These are phyloP conservation scores for Erinaceus europaeus DNA, from an alignment of 2,113 vertebrate genomes.

Conservation along the genomic window DNA sequence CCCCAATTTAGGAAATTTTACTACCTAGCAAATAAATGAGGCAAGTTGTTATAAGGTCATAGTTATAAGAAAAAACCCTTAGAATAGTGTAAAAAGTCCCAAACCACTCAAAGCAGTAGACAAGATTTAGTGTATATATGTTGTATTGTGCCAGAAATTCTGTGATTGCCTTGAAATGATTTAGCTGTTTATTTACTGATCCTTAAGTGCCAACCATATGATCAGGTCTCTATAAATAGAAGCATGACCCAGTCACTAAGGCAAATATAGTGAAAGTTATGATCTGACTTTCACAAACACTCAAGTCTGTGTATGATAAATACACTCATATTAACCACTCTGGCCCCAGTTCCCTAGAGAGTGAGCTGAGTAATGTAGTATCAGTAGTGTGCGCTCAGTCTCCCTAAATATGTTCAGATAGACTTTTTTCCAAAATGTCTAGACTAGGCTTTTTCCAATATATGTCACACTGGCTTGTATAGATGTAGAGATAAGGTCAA, in stretches of 20 bases:
- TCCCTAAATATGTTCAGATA: neutral
- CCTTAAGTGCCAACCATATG: neutral
- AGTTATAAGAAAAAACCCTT: neutral
- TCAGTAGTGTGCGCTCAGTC: neutral
- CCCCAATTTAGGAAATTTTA: slow-evolving; percentile 14
- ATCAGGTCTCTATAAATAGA: neutral
- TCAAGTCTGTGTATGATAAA: neutral
- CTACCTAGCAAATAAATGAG: neutral
- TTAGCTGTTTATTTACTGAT: neutral
- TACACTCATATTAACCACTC: accelerated
- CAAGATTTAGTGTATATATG: neutral
- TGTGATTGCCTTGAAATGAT: neutral
- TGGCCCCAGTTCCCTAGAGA: neutral
- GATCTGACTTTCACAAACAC: accelerated
- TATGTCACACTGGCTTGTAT: neutral
- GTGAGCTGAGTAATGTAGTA: neutral
- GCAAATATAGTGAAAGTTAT: accelerated
- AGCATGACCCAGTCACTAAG: neutral
- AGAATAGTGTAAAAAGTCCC: neutral
- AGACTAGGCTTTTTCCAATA: neutral
- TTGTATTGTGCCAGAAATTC: neutral
- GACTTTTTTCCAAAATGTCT: neutral
- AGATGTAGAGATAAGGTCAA: neutral
- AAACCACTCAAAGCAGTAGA: neutral
- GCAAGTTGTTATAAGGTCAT: neutral